Base-by-base conservation (phyloP, 2,888 invertebrate species). In the Auanema sp. region DNA sequence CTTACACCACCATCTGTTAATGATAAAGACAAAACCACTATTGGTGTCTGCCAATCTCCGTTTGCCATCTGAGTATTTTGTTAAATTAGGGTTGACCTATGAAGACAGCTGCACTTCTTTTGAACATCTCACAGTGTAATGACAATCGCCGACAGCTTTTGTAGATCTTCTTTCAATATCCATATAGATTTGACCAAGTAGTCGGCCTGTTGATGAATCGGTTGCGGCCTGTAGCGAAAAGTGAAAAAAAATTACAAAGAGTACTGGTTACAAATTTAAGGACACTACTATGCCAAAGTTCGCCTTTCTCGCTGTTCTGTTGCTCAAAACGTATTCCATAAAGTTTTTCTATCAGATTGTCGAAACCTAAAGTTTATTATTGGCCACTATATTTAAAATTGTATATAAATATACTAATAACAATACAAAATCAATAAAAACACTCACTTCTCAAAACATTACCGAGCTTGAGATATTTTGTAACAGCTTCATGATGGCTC, bases 81-180 rank as follows among this genome's bases (percentile, higher is more conserved):
- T 55, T 16, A 55, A 23, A 21, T 1, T 6, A 23, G 8, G 8
- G 8, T 33, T 33, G 33, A 33, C 33, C 33, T 33, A 33, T 8
- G 8, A 47, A 47, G 21, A 43, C 24, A n/a, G n/a, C 1, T 21
- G 4, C 0, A 79, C 75, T 65, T 88, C 85, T 84, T 92, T 90
- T 6, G 97, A 96, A 11, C 97, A 97, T 83, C 91, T 90, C 75
- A 99, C 95, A 0, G 98, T 98, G 86, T 95, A 98, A 85, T 99
- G 98, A 81, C 98, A 98, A 85, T 99, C 98, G 87, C 86, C 95
- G 85, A 92, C 90, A 5, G 92, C 91, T 86, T 98, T 98, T n/a
- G 91, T 91, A 24, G 88, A 86, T 58, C 95, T 87, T 85, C 92
- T 92, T 84, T 91, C 97, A 82, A 98, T 90, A 86, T 99, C 98